Evolutionary conservation across 2,888 invertebrate genomes (phyloP).

Genomic region (Parnassius glacialis): DNA sequence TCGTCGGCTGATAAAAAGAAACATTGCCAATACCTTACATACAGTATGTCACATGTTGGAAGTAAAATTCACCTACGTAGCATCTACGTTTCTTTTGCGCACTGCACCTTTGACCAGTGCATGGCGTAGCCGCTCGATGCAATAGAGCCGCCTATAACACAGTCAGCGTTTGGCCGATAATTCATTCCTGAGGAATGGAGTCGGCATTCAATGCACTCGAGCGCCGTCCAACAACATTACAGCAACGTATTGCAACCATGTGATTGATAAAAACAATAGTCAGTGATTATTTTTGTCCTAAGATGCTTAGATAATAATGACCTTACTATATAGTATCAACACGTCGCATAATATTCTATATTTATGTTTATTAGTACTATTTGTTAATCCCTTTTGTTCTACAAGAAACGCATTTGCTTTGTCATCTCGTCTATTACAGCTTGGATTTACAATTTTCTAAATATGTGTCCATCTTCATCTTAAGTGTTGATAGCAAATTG

Average conservation of each 20-base stretch:
- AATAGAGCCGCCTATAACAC: slow-evolving; percentile 52
- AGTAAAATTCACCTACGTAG: slow-evolving; percentile 50
- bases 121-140: slow-evolving; percentile 46
- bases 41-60: slow-evolving; percentile 46
- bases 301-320: slow-evolving; percentile 8
- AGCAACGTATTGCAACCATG: slow-evolving; percentile 18
- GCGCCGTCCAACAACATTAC: slow-evolving; percentile 28
- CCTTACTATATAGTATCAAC: slow-evolving; percentile 1
- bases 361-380: no score
- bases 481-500: no score
- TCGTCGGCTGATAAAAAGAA: no score
- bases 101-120: slow-evolving; percentile 60
- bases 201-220: slow-evolving; percentile 32
- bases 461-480: no score
- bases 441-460: no score
- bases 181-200: slow-evolving; percentile 43
- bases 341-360: slow-evolving; percentile 1
- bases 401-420: no score
- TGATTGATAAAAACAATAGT: slow-evolving; percentile 7
- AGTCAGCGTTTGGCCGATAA: slow-evolving; percentile 52
- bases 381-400: no score
- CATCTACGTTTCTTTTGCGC: slow-evolving; percentile 58
- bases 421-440: no score
- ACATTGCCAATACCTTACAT: background rate
- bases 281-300: slow-evolving; percentile 11